phyloP scores from a whole-genome alignment of 2,888 invertebrate genomes.

The Callosobruchus maculatus region DNA sequence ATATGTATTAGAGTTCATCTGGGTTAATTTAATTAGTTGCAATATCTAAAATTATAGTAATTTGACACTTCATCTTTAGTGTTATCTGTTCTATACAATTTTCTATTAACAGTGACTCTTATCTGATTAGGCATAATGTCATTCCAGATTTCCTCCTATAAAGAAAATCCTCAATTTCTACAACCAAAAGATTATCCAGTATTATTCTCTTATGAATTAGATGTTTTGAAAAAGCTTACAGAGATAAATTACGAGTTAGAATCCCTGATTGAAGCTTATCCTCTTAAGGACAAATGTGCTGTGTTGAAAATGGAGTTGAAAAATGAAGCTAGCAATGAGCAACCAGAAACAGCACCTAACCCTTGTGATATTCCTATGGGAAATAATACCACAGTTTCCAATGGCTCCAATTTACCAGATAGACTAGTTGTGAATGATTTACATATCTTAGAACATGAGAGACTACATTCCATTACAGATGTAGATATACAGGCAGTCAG shows the following conservation, averaged over 20 bases:
- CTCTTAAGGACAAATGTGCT: too few species aligned
- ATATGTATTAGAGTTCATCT: too few species aligned
- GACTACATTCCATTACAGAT: slow-evolving; percentile 1
- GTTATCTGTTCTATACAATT: background rate
- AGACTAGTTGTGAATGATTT: background rate
- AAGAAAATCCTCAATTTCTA: background rate
- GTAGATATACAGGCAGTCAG: slow-evolving; percentile 9
- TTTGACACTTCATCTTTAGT: too few species aligned
- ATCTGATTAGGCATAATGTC: too few species aligned
- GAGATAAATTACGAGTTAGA: slow-evolving; percentile 20
- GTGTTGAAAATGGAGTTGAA: background rate
- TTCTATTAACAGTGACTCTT: background rate
- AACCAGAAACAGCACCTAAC: background rate
- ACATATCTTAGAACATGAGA: background rate
- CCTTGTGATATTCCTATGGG: background rate
- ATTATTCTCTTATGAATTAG: slow-evolving; percentile 8
- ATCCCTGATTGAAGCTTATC: slow-evolving; percentile 10
- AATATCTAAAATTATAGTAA: too few species aligned
- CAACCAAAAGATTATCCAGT: background rate
- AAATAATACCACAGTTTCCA: background rate
- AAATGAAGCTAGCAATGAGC: background rate
- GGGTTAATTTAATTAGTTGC: too few species aligned
- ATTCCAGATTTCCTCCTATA: background rate
- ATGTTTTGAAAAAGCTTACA: slow-evolving; percentile 14
- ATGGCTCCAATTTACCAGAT: background rate